Evolutionary conservation across 2,888 invertebrate genomes (phyloP), one percentile per base, ranked within the genome.

Genomic region (Dastarcus helophoroides): DNA sequence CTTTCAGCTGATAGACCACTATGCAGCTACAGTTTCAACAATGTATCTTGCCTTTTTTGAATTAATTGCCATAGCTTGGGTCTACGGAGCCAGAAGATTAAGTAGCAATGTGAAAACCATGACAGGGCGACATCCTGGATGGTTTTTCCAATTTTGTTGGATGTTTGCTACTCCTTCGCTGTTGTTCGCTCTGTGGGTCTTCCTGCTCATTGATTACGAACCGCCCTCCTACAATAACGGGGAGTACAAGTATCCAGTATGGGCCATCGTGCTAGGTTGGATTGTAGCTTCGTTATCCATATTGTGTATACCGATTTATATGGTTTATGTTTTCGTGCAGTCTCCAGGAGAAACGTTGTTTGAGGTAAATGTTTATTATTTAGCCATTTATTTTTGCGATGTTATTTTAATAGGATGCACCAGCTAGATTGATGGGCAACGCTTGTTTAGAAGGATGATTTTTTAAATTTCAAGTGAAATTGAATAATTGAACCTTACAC

Each of bases 11-110:
- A 81, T 93, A 64, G 91, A 93, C 54, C 86, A 85, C 54, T 93
- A 89, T 56, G 86, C 90, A n/a, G 88, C 89, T 10, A 84, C 85
- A 24, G 79, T 90, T 47, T 85, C 90, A 32, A 83, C 91, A 30
- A 82, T 91, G 65, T 90, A 88, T 55, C 69, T 91, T 41, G 90
- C 91, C 17, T 90, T 93, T 62, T 90, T 91, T 52, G 91, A 93
- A 69, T 80, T 89, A 28, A 80, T 90, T 31, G 91, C 82, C 5
- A 77, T 93, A 37, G 77, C 86, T 3, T 93, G 91, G 90, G 81
- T 88, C 54, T 93, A 91, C 54, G 91, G 91, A 19, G 81, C 83
- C 1, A 73, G 73, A 33, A 69, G 81, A 45, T 61, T 91, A 36
- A 79, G 85, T 4, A 74, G 72, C 48, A 88, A 91, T 55, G 77